Base-by-base conservation (phyloP, 2,797 vertebrate species). In the Champsocephalus gunnari region DNA sequence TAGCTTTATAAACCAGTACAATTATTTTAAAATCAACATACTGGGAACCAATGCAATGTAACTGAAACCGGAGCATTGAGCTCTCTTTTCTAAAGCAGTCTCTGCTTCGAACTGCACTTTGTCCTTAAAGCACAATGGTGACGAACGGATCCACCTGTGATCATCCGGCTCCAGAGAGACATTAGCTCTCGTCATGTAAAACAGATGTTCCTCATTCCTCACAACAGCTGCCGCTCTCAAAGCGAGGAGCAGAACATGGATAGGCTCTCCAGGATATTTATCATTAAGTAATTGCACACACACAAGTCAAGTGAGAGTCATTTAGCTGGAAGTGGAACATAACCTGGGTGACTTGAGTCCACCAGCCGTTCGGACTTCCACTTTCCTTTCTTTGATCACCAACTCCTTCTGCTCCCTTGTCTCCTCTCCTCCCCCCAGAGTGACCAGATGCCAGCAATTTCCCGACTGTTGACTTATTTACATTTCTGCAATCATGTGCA, bases 381-480 rank as follows among this genome's bases (percentile, higher is more conserved):
- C 56, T 41, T 43, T 34, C n/a, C 56, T 65, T 54, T 61, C 43
- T 2, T 48, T 63, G 61, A 60, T 67, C 66, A 13, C 47, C 41
- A 13, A 17, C 56, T 66, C 44, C 13, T 55, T 66, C 45, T 41
- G 47, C 43, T 4, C 19, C 38, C 34, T 0, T 24, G 45, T 53
- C 8, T 4, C 66, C 48, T 13, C 16, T 11, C 8, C 53, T 12
- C 48, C 50, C 63, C 19, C 14, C 45, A 32, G 44, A 88, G 77
- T 87, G 85, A 85, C 85, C 91, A 92, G 89, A 92, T 93, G 87
- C 79, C 53, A 51, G 69, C 82, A 85, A 79, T 91, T 88, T 92
- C 75, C 83, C 51, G 47, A 85, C 84, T 90, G 85, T 89, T 85
- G 74, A 91, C 83, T 89, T 92, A 92, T 92, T 92, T 90, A 89